Evolutionary conservation across 2,888 invertebrate species (phyloP), one percentile per base, ranked within the genome.

Genomic region (Parnassius smintheus): DNA sequence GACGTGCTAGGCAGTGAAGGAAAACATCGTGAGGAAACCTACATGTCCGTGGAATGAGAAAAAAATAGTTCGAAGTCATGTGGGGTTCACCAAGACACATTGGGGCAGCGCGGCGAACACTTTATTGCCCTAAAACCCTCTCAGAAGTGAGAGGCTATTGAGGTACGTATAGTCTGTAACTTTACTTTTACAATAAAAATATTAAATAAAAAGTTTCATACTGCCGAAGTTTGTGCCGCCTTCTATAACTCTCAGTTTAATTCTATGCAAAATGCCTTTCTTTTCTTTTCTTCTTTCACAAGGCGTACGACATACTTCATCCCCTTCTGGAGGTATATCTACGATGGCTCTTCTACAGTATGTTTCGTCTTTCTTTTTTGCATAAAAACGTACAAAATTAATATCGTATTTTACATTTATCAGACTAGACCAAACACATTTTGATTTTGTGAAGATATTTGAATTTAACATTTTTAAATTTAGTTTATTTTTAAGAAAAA

Each of bases 171-270:
- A 18, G 18, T 18, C 18, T 18, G 18, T 18, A 18, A 18, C 18
- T 18, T 18, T 18, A 18, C 18, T 18, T 18, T 18, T 18, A 18
- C 18, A 18, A 18, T 46, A 41, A 41, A 41, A 11, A 0, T n/a
- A 52, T 18, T 59, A 11, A 45, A 45, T 45, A 45, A 11, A 11
- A 11, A 46, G 7, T 46, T 12, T 70, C 88, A 85, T 72, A 90
- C 91, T 88, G 69, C 89, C 89, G 75, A 91, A 91, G 67, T 91
- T 91, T 1, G 88, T 82, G 61, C 91, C 90, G 22, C 91, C 91
- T 68, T 91, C 88, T 25, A 86, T 72, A 9, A 91, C 71, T 70
- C 70, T 85, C 59, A 91, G 64, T 71, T 88, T 89, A 35, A 91
- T 88, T 68, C 70, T 84, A 65, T 88, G 88, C 9, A 91, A 69